Base-by-base conservation (phyloP, 2,888 invertebrate species). In the Phengaris arion region DNA sequence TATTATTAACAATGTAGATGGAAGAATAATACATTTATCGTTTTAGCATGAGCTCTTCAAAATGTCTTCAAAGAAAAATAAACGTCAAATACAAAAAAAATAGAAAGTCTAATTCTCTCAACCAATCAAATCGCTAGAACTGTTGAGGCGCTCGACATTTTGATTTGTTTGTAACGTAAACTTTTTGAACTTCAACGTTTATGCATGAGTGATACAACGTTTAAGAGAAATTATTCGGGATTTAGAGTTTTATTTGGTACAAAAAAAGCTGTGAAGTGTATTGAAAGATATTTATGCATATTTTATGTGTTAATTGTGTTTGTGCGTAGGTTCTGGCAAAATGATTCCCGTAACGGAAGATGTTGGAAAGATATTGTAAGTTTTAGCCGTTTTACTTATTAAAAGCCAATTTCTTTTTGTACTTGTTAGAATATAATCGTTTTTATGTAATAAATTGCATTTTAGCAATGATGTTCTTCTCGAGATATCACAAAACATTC, bases 311-410 rank as follows among this genome's bases (percentile, higher is more conserved):
- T 78, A 79, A 76, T 80, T 77, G 76, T 78, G 75, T 76, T 79
- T 78, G 74, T 77, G 77, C 75, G 77, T 80, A 76, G 77, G 83
- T 80, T 74, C 59, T 10, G 45, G 64, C 52, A 82, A 79, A 82
- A 92, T 92, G 91, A 85, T 84, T 77, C 83, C 84, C 57, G 77
- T 85, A 77, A 83, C 84, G 12, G 87, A 89, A 80, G 87, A 91
- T 78, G 87, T 90, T 78, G 85, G 85, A 77, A 85, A 85, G 81
- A 84, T 90, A 76, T 91, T 91, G 92, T 92, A 86, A 92, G 74
- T 57, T 74, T 74, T 12, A 59, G 7, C 2, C 45, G 52, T 74
- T 74, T 55, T 55, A 8, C 35, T 2, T 45, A 35, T 35, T 35
- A 52, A 3, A 22, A 51, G 13, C 22, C 7, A 35, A 22, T 22